Conservation (phyloP, 2,113 vertebrate species). For the Willisornis vidua region DNA sequence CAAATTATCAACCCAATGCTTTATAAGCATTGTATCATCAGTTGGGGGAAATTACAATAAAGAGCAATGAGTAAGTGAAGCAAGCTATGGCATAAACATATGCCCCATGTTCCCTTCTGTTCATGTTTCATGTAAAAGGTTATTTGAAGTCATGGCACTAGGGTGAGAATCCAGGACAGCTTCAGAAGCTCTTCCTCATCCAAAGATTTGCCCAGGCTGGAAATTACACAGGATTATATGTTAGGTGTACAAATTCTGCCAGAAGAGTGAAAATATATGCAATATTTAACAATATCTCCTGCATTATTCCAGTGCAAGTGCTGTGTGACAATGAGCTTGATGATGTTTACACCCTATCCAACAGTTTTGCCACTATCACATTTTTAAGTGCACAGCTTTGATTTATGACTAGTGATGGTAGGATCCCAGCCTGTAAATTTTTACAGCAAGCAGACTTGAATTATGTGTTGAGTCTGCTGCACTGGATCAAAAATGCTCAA, state of each 20-base stretch:
- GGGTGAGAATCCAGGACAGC: not conserved
- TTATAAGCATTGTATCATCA: slow-evolving; percentile 56
- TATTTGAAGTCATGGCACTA: not conserved
- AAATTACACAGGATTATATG: not conserved
- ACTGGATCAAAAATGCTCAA: slow-evolving; percentile 53
- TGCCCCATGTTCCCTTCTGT: not conserved
- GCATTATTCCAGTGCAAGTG: not conserved
- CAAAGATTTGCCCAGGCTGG: not conserved
- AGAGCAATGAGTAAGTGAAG: slow-evolving; percentile 27
- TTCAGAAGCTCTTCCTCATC: not conserved
- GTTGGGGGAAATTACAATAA: slow-evolving; percentile 45
- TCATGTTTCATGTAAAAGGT: not conserved
- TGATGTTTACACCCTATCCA: slow-evolving; percentile 34
- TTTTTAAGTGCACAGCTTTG: slow-evolving; percentile 46
- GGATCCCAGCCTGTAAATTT: slow-evolving; percentile 61
- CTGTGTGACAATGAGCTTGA: slow-evolving; percentile 15
- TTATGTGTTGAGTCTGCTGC: slow-evolving; percentile 51
- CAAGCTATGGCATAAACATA: not conserved
- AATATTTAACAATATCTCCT: not conserved
- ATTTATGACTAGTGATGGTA: slow-evolving; percentile 53
- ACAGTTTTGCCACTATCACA: slow-evolving; percentile 11
- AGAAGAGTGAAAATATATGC: not conserved
- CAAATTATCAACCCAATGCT: slow-evolving; percentile 61
- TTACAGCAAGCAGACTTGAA: slow-evolving; percentile 59
- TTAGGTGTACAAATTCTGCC: not conserved